These are phyloP conservation scores for Liparis tanakae DNA, from an alignment of 2,797 vertebrate genomes.

Conservation along the genomic window DNA sequence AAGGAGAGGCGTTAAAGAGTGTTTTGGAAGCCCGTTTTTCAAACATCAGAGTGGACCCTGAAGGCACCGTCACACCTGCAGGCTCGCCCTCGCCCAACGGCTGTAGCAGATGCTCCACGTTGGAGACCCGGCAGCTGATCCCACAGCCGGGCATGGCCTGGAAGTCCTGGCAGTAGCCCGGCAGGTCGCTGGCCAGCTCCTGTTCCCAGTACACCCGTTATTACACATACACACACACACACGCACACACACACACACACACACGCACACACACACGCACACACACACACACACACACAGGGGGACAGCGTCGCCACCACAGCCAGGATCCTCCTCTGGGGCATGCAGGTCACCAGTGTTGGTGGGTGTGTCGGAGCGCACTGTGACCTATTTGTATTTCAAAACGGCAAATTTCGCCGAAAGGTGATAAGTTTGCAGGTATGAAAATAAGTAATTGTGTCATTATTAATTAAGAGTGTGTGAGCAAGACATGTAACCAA, in stretches of 20 bases:
- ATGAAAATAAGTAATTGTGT: no score
- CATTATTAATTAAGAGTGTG: no score
- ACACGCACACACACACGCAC: no score
- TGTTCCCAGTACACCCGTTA: conserved; percentile 52
- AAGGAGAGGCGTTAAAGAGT: background rate
- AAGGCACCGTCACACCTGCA: conserved; percentile 56
- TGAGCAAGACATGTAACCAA: no score
- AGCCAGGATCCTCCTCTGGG: conserved; percentile 90
- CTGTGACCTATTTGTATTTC: no score
- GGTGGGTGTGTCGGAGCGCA: no score
- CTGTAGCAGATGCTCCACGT: conserved; percentile 84
- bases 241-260: background rate
- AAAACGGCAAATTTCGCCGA: no score
- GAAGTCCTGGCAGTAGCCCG: conserved; percentile 93
- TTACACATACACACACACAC: background rate
- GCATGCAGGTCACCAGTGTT: conserved; percentile 78
- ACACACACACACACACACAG: no score
- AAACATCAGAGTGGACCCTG: background rate
- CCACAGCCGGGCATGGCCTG: conserved; percentile 96
- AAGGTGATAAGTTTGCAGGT: no score
- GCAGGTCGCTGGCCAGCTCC: conserved; percentile 88
- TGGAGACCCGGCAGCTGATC: conserved; percentile 93
- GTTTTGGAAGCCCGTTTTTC: background rate
- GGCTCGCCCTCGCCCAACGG: conserved; percentile 35
- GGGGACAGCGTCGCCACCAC: conserved; percentile 77